Percentiles rank a stretch among this genome's conserved stretches.
These are phyloP conservation scores for Embidobia sp. DNA, from an alignment of 2,888 invertebrate species.

Conservation along the genomic window DNA sequence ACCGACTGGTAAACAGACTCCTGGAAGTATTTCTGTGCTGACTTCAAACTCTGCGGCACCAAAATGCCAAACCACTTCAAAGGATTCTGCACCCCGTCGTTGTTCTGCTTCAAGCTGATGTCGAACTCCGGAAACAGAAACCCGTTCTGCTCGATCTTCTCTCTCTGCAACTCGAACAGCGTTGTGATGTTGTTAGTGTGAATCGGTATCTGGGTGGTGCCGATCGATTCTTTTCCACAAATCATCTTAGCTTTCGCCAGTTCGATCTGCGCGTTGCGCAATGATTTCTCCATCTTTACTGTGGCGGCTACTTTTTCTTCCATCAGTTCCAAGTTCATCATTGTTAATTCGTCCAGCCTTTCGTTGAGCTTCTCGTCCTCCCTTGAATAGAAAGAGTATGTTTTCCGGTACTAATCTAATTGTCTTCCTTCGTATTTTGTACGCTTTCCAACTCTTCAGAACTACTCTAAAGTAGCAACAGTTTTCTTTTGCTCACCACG, in stretches of 20 bases:
- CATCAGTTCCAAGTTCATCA: constrained; percentile 87
- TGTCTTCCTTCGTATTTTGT: no score
- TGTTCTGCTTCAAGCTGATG: constrained; percentile 73
- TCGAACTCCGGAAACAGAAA: constrained; percentile 73
- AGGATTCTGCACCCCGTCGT: constrained; percentile 84
- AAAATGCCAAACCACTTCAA: constrained; percentile 94
- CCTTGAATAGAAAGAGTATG: constrained; percentile 51
- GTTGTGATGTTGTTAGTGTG: constrained; percentile 81
- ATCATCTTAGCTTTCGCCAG: constrained; percentile 91
- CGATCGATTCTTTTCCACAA: constrained; percentile 88
- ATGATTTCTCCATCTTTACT: constrained; percentile 86
- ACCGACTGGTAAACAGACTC: constrained; percentile 86
- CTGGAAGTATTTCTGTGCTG: constrained; percentile 89
- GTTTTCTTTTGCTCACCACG: no score
- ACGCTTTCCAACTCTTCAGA: no score
- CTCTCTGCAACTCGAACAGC: constrained; percentile 77
- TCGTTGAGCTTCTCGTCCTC: constrained; percentile 80
- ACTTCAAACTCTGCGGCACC: constrained; percentile 89
- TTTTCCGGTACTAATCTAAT: no score
- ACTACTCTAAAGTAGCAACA: no score
- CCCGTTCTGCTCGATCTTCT: constrained; percentile 74
- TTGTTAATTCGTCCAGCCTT: constrained; percentile 86
- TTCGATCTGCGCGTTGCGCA: constrained; percentile 87
- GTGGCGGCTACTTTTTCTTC: constrained; percentile 88
- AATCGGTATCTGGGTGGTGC: constrained; percentile 87